Percentiles rank a stretch among this genome's conserved stretches.
Conservation (phyloP, 2,888 invertebrate species). For the Diarsia dahlii region DNA sequence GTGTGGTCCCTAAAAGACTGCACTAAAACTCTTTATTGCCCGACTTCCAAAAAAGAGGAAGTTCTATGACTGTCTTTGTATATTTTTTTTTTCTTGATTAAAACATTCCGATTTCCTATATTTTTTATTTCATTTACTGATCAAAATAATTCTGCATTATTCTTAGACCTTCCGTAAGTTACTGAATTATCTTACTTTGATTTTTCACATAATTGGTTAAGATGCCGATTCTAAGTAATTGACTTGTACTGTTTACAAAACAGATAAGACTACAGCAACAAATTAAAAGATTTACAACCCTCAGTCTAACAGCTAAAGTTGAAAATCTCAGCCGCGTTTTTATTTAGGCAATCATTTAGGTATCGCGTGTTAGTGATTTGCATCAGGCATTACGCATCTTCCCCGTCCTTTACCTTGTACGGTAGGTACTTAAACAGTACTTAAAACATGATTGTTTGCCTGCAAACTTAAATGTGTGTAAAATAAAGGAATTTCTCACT, state of each 20-base stretch:
- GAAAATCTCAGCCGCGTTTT: neutral
- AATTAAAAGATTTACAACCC: neutral
- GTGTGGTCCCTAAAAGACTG: slow-evolving; percentile 3
- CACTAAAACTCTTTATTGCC: neutral
- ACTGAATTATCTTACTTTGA: slow-evolving; percentile 2
- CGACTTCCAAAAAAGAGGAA: no score
- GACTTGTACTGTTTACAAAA: slow-evolving; percentile 19
- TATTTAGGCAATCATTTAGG: neutral
- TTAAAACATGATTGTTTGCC: neutral
- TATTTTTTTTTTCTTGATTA: neutral
- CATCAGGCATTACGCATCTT: neutral
- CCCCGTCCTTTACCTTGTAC: neutral
- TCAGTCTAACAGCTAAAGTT: neutral
- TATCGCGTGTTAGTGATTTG: neutral
- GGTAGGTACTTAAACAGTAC: neutral
- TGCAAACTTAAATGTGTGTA: neutral
- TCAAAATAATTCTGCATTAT: slow-evolving; percentile 1
- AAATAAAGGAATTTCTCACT: neutral
- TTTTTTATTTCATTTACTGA: neutral
- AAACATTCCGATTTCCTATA: neutral
- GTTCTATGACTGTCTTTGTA: no score
- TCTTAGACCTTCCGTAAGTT: slow-evolving; percentile 6
- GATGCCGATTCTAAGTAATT: slow-evolving; percentile 19
- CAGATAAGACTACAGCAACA: neutral
- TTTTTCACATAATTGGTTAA: slow-evolving; percentile 10